Evolutionary conservation across 2,797 vertebrate species (phyloP), one percentile per base, ranked within the genome.

Genomic region (Clarias laeviceps): DNA sequence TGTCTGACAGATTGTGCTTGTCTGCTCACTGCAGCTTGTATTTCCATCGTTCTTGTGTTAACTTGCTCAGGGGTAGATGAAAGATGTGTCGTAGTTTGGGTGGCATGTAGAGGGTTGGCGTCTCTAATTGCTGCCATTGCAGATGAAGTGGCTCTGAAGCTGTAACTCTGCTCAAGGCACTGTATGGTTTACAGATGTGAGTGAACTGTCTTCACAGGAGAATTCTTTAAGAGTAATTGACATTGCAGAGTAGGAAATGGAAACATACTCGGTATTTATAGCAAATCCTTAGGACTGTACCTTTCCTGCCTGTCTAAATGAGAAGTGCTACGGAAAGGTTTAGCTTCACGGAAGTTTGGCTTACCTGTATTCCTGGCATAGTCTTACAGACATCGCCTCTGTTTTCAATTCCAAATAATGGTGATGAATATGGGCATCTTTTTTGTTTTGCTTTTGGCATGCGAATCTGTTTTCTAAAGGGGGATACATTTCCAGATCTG

Each of bases 181-280:
- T 77, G 78, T 82, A 50, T 59, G 66, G 50, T 59, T 83, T 82
- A 86, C 86, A 86, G 87, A 85, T 87, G 84, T 50, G 45, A 87
- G 82, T 77, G 22, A 80, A 50, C 72, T 7, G 54, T 88, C 84
- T 86, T 76, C 62, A 88, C 87, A 87, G 88, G 80, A 62, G 65
- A 82, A 87, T 86, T 83, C 61, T 80, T 88, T 89, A 84, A 89
- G 82, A 76, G 78, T 89, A 89, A 91, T 91, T 91, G 89, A 88
- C 84, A 77, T 69, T 66, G 73, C 62, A 59, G 70, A 79, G 80
- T 77, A 80, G 85, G 82, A 68, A 62, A 81, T 78, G 66, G 54
- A 68, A 83, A 76, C 81, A 82, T 66, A 70, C 84, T 83, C 72
- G 34, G 81, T 88, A 84, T 85, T 89, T 82, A 74, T 78, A 73